These are phyloP conservation scores for Tachypleus tridentatus DNA, from an alignment of 1,140 invertebrate species.

Conservation along the genomic window DNA sequence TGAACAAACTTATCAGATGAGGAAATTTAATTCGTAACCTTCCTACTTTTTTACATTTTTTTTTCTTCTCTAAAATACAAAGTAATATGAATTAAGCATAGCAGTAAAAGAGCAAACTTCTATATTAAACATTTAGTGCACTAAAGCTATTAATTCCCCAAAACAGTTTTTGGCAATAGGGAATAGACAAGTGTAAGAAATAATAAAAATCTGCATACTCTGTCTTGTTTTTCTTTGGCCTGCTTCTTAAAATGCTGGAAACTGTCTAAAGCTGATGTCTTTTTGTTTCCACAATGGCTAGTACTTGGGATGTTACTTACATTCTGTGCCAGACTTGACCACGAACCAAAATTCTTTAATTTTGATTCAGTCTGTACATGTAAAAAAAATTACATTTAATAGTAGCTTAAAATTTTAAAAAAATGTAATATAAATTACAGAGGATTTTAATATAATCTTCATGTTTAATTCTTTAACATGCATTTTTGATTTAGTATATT, in stretches of 20 bases:
- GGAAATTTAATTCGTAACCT: no score
- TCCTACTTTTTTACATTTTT: no score
- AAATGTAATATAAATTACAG: no score
- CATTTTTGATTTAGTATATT: no score
- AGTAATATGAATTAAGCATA: background rate
- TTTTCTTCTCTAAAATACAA: no score
- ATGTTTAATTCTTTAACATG: no score
- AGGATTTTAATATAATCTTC: no score
- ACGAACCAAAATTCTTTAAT: constrained; percentile 74
- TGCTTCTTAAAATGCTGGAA: constrained; percentile 84
- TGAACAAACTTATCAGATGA: no score
- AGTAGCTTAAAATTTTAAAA: no score
- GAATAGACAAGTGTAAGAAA: background rate
- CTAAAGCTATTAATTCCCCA: no score
- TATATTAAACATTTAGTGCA: background rate
- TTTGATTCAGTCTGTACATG: constrained; percentile 26
- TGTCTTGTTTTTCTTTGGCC: constrained; percentile 85
- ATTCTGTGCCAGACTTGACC: constrained; percentile 64
- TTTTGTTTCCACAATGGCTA: constrained; percentile 9
- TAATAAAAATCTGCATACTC: constrained; percentile 38
- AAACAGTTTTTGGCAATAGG: no score
- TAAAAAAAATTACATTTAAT: constrained; percentile 3
- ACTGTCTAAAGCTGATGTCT: constrained; percentile 34
- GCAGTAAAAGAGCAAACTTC: background rate
- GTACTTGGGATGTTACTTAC: constrained; percentile 19